Conservation (phyloP, 2,888 invertebrate genomes). For the Elgonia sp. region DNA sequence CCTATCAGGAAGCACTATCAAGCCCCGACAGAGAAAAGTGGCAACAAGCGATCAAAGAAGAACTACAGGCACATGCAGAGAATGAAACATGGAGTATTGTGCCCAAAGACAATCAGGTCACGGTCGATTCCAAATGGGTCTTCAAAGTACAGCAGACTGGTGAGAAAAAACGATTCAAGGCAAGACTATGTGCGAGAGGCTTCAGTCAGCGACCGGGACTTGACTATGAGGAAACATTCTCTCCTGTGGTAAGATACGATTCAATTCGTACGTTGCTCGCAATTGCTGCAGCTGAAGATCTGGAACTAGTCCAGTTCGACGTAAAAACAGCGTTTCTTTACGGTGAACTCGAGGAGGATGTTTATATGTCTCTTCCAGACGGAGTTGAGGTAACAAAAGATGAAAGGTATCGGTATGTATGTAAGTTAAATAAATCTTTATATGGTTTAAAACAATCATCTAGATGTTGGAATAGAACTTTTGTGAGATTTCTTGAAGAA, state of each 20-base stretch:
- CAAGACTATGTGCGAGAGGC: slow-evolving; percentile 72
- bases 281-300: slow-evolving; percentile 65
- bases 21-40: slow-evolving; percentile 53
- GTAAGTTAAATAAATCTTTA: slow-evolving; percentile 71
- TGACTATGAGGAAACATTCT: slow-evolving; percentile 71
- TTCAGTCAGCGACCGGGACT: slow-evolving; percentile 56
- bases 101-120: not conserved
- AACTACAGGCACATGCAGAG: slow-evolving; percentile 56
- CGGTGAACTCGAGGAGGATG: slow-evolving; percentile 63
- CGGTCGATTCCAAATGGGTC: slow-evolving; percentile 76
- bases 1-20: slow-evolving; percentile 60
- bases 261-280: slow-evolving; percentile 64
- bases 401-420: slow-evolving; percentile 70
- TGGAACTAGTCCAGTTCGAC: slow-evolving; percentile 72
- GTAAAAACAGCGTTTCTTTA: slow-evolving; percentile 76
- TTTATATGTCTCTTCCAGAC: slow-evolving; percentile 66
- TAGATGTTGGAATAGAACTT: slow-evolving; percentile 79
- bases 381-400: slow-evolving; percentile 46
- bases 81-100: slow-evolving; percentile 73
- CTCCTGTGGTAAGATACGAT: slow-evolving; percentile 66
- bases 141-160: slow-evolving; percentile 67
- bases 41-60: slow-evolving; percentile 63
- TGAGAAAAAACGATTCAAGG: slow-evolving; percentile 56
- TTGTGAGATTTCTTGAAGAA: slow-evolving; percentile 74
- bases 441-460: slow-evolving; percentile 82